A percentile compares a stretch with the other conserved stretches of the same genome.
These are phyloP conservation scores for Aphelinus atriplicis DNA, from an alignment of 1,140 invertebrate genomes.

Conservation along the genomic window DNA sequence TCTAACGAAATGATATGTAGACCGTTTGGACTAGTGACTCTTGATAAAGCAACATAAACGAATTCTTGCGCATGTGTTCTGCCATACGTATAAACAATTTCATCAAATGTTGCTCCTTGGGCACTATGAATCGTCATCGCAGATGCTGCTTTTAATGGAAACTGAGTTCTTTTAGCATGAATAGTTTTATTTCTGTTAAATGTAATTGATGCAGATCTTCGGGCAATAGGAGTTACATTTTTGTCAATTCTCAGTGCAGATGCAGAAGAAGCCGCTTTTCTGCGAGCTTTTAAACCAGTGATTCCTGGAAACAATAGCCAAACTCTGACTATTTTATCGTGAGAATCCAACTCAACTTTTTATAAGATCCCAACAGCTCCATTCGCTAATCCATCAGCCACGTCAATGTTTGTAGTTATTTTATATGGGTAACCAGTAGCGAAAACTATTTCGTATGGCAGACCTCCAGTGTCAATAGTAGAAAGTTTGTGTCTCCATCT, in stretches of 20 bases:
- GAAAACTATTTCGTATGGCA: too few relatives aligned
- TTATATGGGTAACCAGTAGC: too few relatives aligned
- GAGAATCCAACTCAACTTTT: slow-evolving; percentile 49
- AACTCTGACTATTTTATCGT: slow-evolving; percentile 35
- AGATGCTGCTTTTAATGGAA: slow-evolving; percentile 49
- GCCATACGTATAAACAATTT: too few relatives aligned
- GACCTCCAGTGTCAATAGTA: slow-evolving; percentile 46
- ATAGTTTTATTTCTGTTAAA: slow-evolving; percentile 51
- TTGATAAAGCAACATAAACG: too few relatives aligned
- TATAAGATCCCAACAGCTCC: slow-evolving; percentile 53
- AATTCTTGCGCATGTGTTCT: too few relatives aligned
- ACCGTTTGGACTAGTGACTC: too few relatives aligned
- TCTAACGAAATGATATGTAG: too few relatives aligned
- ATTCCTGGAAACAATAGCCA: slow-evolving; percentile 44
- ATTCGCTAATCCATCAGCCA: slow-evolving; percentile 55
- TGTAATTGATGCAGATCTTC: slow-evolving; percentile 48
- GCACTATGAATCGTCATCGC: slow-evolving; percentile 49
- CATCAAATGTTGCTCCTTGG: too few relatives aligned
- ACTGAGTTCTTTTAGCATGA: slow-evolving; percentile 49
- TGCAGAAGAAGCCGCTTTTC: slow-evolving; percentile 40
- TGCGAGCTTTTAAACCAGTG: slow-evolving; percentile 39
- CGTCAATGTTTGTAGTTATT: slow-evolving; percentile 55
- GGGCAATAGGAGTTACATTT: slow-evolving; percentile 38
- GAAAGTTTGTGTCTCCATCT: slow-evolving; percentile 47
- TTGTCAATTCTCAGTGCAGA: slow-evolving; percentile 32